These are phyloP conservation scores for Aleadryas rufinucha DNA, from an alignment of 2,113 vertebrate species.

Conservation along the genomic window DNA sequence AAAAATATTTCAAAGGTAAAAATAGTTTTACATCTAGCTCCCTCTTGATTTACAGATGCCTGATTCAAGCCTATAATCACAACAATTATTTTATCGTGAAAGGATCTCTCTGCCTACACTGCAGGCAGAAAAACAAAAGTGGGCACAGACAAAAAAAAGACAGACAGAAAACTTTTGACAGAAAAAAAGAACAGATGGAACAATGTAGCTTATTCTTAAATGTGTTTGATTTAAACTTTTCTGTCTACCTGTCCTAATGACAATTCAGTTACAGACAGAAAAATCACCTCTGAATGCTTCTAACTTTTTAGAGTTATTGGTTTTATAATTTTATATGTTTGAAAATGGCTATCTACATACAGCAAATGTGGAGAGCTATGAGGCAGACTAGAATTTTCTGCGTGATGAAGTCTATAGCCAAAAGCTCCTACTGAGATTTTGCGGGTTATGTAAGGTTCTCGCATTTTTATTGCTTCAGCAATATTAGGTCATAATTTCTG, in stretches of 20 bases:
- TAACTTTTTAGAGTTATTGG: not conserved
- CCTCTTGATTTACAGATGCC: not conserved
- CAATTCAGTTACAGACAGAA: not conserved
- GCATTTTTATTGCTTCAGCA: not conserved
- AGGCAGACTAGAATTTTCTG: not conserved
- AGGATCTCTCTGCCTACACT: not conserved
- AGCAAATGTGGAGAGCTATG: not conserved
- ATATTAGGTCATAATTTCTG: not conserved
- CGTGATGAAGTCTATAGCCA: not conserved
- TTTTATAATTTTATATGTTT: not conserved
- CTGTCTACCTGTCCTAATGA: not conserved
- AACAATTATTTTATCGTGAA: slow-evolving; percentile 26
- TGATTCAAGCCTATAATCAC: slow-evolving; percentile 45
- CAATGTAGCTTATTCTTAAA: not conserved
- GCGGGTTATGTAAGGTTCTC: not conserved
- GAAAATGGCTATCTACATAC: not conserved
- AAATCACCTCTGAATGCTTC: not conserved
- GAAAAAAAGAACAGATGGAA: not conserved
- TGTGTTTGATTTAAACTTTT: not conserved
- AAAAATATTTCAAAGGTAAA: not conserved
- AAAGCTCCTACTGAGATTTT: not conserved
- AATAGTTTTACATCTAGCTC: not conserved
- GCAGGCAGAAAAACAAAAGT: not conserved
- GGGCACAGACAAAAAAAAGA: not conserved
- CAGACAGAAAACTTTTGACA: not conserved